phyloP scores from a whole-genome alignment of 2,113 vertebrate genomes.

The Dromas ardeola region DNA sequence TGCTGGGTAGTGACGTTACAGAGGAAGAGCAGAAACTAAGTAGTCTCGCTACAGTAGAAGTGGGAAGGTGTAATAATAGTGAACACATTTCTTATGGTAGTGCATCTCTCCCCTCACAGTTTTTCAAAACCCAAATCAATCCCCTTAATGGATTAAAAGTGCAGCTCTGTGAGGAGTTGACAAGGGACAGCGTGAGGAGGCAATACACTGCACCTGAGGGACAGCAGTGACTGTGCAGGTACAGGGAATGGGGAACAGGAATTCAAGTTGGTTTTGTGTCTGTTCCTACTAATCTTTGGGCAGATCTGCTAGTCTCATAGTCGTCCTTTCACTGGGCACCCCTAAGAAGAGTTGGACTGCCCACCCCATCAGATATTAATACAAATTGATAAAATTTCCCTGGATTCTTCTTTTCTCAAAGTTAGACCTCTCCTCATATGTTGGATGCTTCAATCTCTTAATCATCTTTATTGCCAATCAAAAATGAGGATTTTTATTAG shows the following conservation, averaged over 20 bases:
- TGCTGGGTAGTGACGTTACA: rapidly evolving
- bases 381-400: neutral
- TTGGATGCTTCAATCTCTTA: neutral
- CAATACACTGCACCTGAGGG: neutral
- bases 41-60: neutral
- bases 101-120: neutral
- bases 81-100: neutral
- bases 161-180: neutral
- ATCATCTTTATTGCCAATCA: neutral
- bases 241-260: neutral
- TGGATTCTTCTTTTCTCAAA: neutral
- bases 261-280: neutral
- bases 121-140: neutral
- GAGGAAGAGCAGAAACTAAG: neutral
- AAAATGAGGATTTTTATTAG: neutral
- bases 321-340: neutral
- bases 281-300: neutral
- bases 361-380: neutral
- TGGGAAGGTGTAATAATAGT: neutral
- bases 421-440: neutral
- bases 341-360: neutral
- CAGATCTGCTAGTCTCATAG: neutral
- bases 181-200: neutral
- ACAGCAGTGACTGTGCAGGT: neutral
- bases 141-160: neutral